Evolutionary conservation across 2,888 invertebrate genomes (phyloP).

Genomic region (Diplazon laetatorius): DNA sequence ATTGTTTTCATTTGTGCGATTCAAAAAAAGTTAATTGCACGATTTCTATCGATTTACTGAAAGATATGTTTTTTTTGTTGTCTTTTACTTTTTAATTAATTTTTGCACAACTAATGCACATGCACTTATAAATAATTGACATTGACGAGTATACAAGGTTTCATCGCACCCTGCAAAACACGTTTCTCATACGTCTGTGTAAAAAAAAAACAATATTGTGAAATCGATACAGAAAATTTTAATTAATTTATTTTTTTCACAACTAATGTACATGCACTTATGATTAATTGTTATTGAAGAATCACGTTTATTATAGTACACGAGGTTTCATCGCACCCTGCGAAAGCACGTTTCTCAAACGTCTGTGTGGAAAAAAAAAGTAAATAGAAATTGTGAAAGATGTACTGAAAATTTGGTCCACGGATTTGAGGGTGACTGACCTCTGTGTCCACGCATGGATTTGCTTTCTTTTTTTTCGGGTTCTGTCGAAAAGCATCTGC

Average conservation of each 20-base stretch:
- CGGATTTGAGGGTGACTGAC: constrained; percentile 56
- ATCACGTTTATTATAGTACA: background rate
- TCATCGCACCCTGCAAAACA: constrained; percentile 14
- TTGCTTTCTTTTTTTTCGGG: background rate
- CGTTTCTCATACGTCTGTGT: background rate
- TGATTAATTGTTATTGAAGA: no score
- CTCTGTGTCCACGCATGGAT: constrained; percentile 16
- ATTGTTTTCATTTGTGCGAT: no score
- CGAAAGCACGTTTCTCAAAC: constrained; percentile 2
- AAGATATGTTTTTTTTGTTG: no score
- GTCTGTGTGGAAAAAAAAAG: background rate
- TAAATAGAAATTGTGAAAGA: constrained; percentile 18
- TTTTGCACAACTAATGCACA: no score
- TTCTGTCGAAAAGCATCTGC: constrained; percentile 68
- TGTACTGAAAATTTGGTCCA: background rate
- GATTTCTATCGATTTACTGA: no score
- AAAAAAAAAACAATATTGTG: background rate
- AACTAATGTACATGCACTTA: no score
- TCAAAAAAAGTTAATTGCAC: no score
- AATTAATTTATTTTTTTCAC: no score
- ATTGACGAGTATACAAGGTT: no score
- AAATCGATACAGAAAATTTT: background rate
- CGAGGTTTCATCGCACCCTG: constrained; percentile 37
- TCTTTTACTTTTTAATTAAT: no score
- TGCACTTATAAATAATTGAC: background rate